Conservation (phyloP, 2,113 vertebrate genomes). For the Cyanistes caeruleus region DNA sequence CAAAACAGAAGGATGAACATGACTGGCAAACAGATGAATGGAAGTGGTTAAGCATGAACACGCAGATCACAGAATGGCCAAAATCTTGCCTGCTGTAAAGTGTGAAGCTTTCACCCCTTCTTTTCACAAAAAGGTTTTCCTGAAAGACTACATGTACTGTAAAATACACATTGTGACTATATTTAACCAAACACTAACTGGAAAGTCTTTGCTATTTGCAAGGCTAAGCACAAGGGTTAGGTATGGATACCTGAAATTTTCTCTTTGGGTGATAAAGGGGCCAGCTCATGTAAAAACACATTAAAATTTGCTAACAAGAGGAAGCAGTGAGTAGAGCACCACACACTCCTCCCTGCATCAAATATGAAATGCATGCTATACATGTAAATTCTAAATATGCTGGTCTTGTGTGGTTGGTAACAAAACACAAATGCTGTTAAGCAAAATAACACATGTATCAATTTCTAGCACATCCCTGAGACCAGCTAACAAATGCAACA, state of each 20-base stretch:
- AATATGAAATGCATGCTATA: background rate
- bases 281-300: background rate
- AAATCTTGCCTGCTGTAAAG: background rate
- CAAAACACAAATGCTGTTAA: background rate
- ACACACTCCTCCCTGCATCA: background rate
- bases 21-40: background rate
- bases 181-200: background rate
- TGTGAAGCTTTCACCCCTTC: background rate
- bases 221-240: background rate
- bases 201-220: background rate
- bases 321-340: background rate
- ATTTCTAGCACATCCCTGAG: background rate
- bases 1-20: background rate
- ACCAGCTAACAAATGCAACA: background rate
- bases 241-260: background rate
- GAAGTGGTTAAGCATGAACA: background rate
- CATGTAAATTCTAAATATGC: background rate
- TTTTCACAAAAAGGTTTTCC: background rate
- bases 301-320: background rate
- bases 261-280: background rate
- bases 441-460: rapidly evolving
- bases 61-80: background rate
- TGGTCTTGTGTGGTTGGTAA: background rate
- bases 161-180: background rate
- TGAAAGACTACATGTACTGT: background rate